phyloP scores from a whole-genome alignment of 2,888 invertebrate species.

The Odontocolon sp. region DNA sequence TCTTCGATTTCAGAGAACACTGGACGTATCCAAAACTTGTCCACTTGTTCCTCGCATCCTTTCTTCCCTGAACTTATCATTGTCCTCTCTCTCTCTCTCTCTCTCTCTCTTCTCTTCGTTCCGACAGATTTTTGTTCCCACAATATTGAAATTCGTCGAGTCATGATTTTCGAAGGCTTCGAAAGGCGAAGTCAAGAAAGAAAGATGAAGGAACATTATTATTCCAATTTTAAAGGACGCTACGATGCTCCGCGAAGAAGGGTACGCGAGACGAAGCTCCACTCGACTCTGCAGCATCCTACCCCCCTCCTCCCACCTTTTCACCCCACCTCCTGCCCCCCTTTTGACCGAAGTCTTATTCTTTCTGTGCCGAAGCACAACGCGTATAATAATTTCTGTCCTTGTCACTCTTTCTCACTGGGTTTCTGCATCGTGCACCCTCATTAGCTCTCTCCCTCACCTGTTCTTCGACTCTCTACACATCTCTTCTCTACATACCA shows the following conservation, averaged over 20 bases:
- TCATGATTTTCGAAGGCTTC: constrained; percentile 76
- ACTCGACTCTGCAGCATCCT: constrained; percentile 48
- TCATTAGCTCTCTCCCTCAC: constrained; percentile 51
- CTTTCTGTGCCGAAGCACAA: constrained; percentile 22
- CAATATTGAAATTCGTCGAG: constrained; percentile 79
- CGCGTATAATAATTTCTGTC: constrained; percentile 1
- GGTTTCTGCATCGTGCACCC: constrained; percentile 43
- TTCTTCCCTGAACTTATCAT: constrained; percentile 4
- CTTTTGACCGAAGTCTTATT: constrained; percentile 30
- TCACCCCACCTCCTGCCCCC: constrained; percentile 25
- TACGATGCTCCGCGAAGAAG: constrained; percentile 52
- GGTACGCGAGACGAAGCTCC: constrained; percentile 61
- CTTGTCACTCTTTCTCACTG: constrained; percentile 31
- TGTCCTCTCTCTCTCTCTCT: not conserved
- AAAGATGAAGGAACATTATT: constrained; percentile 79
- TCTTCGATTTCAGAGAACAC: no score
- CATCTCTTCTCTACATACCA: constrained; percentile 40
- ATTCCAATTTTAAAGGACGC: constrained; percentile 80
- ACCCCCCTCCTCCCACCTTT: constrained; percentile 45
- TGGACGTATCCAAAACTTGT: no score
- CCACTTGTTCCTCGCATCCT: no score
- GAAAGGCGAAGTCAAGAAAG: constrained; percentile 47
- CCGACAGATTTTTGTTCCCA: constrained; percentile 74
- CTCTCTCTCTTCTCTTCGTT: constrained; percentile 3
- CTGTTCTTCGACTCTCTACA: constrained; percentile 35